Conservation (phyloP, 2,113 vertebrate species). For the Scomber japonicus region DNA sequence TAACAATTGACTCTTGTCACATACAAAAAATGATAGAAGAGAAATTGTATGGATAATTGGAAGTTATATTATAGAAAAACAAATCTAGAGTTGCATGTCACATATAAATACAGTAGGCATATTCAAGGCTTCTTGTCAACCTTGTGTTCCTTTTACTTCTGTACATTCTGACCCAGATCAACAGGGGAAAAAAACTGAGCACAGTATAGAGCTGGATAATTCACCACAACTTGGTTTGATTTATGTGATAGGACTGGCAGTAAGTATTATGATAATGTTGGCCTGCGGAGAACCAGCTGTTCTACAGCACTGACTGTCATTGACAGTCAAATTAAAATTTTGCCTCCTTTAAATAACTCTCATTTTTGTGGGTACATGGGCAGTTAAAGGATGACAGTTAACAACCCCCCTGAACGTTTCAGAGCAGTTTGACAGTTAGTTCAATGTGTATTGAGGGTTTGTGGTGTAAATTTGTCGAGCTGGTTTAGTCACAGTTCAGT, state of each 20-base stretch:
- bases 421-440: constrained; percentile 67
- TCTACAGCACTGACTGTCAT: background rate
- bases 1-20: background rate
- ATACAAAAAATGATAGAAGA: background rate
- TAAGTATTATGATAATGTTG: constrained; percentile 13
- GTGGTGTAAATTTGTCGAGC: constrained; percentile 9
- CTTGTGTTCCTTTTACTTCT: constrained; percentile 27
- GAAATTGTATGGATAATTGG: background rate
- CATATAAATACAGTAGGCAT: background rate
- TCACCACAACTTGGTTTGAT: background rate
- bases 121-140: background rate
- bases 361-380: constrained; percentile 14
- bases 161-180: constrained; percentile 47
- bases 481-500: background rate
- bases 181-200: background rate
- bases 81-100: background rate
- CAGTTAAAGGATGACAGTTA: constrained; percentile 19
- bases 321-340: constrained; percentile 2
- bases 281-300: constrained; percentile 14
- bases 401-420: constrained; percentile 3
- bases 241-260: constrained; percentile 16
- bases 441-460: constrained; percentile 8
- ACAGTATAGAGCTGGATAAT: background rate
- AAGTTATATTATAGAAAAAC: background rate
- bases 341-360: constrained; percentile 8